Percentiles rank a stretch among this genome's conserved stretches.
Conservation (phyloP, 2,113 vertebrate species). For the Fukomys damarensis region DNA sequence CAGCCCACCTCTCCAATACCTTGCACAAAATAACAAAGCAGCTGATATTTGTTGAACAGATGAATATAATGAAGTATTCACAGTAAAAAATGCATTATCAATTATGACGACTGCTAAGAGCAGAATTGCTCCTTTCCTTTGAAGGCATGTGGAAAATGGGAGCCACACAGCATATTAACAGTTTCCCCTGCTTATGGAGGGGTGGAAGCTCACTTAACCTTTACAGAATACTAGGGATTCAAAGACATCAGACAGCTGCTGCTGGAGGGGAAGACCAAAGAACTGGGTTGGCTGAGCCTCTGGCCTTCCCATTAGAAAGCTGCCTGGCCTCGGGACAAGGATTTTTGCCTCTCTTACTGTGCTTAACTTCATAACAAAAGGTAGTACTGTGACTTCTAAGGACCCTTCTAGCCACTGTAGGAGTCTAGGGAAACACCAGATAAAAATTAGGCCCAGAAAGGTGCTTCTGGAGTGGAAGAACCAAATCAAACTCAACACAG, state of each 20-base stretch:
- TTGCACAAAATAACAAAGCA: slow-evolving; percentile 3
- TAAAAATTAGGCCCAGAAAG: slow-evolving; percentile 64
- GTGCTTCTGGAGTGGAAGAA: slow-evolving; percentile 55
- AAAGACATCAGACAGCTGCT: neutral
- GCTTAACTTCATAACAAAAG: neutral
- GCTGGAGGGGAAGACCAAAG: neutral
- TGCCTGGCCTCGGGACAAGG: neutral
- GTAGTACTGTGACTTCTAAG: slow-evolving; percentile 24
- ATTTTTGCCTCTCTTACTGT: slow-evolving; percentile 6
- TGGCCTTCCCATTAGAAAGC: neutral
- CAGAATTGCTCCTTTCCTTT: neutral
- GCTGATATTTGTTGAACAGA: slow-evolving; percentile 20
- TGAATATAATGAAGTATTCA: slow-evolving; percentile 44
- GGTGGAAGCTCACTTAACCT: neutral
- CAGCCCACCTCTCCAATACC: neutral
- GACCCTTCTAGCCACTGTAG: neutral
- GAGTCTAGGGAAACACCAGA: slow-evolving; percentile 58
- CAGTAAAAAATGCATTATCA: slow-evolving; percentile 25
- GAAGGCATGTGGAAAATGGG: neutral
- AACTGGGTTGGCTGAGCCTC: neutral
- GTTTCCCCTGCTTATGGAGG: neutral
- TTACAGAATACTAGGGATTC: neutral
- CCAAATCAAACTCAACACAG: slow-evolving; percentile 47
- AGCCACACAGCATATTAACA: neutral
- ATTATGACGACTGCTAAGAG: neutral